phyloP scores from a whole-genome alignment of 2,888 invertebrate species.

The Erebia epiphron region DNA sequence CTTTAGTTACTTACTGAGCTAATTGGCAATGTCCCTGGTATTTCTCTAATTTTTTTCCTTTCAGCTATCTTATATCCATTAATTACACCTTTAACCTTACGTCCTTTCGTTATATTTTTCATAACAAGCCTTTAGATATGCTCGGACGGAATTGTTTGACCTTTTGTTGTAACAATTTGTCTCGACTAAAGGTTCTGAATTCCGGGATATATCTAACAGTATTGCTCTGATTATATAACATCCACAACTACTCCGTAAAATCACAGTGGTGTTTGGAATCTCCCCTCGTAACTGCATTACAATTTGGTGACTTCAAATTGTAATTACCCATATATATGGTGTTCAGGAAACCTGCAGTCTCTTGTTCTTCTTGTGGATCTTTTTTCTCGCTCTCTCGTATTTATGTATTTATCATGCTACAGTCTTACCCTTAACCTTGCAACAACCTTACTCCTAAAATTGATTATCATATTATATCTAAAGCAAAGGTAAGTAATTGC shows the following conservation, averaged over 20 bases:
- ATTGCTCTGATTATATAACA: constrained; percentile 56
- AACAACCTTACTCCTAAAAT: constrained; percentile 25
- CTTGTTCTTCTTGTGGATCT: constrained; percentile 76
- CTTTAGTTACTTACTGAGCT: constrained; percentile 2
- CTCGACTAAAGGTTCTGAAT: constrained; percentile 65
- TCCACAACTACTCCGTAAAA: constrained; percentile 48
- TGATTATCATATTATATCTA: constrained; percentile 7
- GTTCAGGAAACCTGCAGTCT: constrained; percentile 80
- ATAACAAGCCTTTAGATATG: constrained; percentile 54
- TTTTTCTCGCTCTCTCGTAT: constrained; percentile 40
- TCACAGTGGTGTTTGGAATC: constrained; percentile 76
- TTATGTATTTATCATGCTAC: constrained; percentile 31
- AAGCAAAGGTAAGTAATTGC: constrained; percentile 31
- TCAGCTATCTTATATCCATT: constrained; percentile 32
- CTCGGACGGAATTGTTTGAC: constrained; percentile 53
- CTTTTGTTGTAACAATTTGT: constrained; percentile 65
- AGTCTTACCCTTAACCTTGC: constrained; percentile 29
- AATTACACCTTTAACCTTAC: constrained; percentile 47
- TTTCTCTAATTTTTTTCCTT: constrained; percentile 34
- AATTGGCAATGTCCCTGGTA: constrained; percentile 17
- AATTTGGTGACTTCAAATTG: constrained; percentile 83
- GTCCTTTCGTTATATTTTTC: constrained; percentile 55
- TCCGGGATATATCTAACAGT: constrained; percentile 50
- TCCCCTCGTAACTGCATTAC: constrained; percentile 84
- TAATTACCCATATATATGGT: constrained; percentile 76